phyloP scores from a whole-genome alignment of 2,797 vertebrate species.

The Sciurus carolinensis region DNA sequence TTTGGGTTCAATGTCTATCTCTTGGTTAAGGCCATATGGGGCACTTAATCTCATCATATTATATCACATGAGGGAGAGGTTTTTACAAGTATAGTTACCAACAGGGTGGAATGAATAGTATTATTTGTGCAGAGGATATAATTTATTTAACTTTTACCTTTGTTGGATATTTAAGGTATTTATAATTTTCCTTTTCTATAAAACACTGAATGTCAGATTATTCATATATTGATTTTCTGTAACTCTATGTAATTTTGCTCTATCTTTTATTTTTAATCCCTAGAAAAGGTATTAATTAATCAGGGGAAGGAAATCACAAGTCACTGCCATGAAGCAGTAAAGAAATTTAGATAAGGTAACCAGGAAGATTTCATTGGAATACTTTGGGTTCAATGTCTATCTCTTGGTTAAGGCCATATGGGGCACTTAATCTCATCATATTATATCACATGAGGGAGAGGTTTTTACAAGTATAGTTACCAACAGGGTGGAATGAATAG shows the following conservation, averaged over 20 bases:
- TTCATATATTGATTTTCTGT: background rate
- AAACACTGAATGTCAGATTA: background rate
- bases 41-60: background rate
- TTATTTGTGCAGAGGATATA: background rate
- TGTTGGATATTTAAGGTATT: background rate
- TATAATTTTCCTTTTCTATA: constrained; percentile 4
- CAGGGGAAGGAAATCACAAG: background rate
- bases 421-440: background rate
- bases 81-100: background rate
- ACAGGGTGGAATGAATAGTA: background rate
- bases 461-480: background rate
- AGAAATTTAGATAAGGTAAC: background rate
- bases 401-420: background rate
- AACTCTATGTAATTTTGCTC: background rate
- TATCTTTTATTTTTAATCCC: background rate
- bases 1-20: background rate
- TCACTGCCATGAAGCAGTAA: background rate
- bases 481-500: background rate
- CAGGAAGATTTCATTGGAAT: background rate
- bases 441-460: background rate
- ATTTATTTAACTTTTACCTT: background rate
- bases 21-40: background rate
- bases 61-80: background rate
- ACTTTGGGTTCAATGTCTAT: background rate
- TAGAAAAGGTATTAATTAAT: background rate